Evolutionary conservation across 92 coral and sea anemone species (phyloP), one percentile per base, ranked within the genome.

Genomic region (Porites lobata): DNA sequence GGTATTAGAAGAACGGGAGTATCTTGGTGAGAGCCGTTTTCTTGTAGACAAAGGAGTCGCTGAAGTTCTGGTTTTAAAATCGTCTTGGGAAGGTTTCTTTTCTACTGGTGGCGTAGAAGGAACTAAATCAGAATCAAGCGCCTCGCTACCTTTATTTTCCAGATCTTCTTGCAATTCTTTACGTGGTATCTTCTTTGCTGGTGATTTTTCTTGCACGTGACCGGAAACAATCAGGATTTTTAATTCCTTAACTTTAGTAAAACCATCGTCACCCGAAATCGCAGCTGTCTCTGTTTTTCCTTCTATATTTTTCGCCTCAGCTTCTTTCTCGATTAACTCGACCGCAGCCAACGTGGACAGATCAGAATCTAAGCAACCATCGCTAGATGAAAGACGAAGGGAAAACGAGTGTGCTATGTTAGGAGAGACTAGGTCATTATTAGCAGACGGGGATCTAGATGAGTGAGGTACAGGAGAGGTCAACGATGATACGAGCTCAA

Each of bases 341-440:
- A 87, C 71, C 58, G 89, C 89, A 47, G 94, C 97, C 77, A 92
- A 64, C 21, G 93, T 86, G 11, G 88, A 83, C 51, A 92, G 84
- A 53, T 92, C 93, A 21, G 97, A 94, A 5, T 93, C 95, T 57
- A 90, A 92, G 62, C 90, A 90, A 58, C 91, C 98, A 57, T 91
- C 96, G 29, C 94, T 94, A 18, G 92, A 81, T 9, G 98, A 95
- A 18, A 95, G 85, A 61, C 80, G 87, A 74, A 95, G 87, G 64
- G 94, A 93, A 91, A 95, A 95, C 32, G 98, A 93, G 54, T 85
- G 87, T 18, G 87, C 47, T 11, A 62, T 75, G 63, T 57, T 65
- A 14, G 52, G 4, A 29, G 91, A 67, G 59, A 74, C 65, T 57
- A 21, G 2, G 19, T 69, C 84, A 43, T 69, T 83, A 26, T 69